These are phyloP conservation scores for Atractosteus spatula DNA, from an alignment of 2,113 vertebrate genomes.

Conservation along the genomic window DNA sequence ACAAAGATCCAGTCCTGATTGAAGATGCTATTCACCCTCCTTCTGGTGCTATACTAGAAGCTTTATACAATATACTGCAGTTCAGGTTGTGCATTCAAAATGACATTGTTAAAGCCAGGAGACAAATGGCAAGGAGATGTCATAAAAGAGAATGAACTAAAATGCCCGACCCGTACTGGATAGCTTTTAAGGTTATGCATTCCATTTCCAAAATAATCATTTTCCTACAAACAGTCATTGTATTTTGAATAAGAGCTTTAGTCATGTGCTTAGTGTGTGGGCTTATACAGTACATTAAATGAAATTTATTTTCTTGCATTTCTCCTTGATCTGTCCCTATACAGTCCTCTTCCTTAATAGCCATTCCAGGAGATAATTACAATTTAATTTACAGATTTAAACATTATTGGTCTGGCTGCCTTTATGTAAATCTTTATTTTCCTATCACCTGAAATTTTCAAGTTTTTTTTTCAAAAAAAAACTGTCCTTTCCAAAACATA, in stretches of 20 bases:
- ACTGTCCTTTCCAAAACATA: slow-evolving; percentile 19
- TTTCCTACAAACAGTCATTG: not conserved
- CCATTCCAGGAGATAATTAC: not conserved
- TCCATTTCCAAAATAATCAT: not conserved
- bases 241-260: too few species aligned
- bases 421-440: slow-evolving; percentile 20
- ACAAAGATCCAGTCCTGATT: too few species aligned
- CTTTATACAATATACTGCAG: too few species aligned
- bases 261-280: too few species aligned
- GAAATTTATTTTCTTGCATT: not conserved
- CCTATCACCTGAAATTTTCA: slow-evolving; percentile 21
- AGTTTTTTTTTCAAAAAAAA: not conserved
- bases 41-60: too few species aligned
- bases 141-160: too few species aligned
- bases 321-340: not conserved
- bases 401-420: slow-evolving; percentile 16
- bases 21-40: too few species aligned
- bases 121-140: too few species aligned
- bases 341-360: not conserved
- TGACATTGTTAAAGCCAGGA: too few species aligned
- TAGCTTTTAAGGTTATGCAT: too few species aligned
- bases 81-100: too few species aligned
- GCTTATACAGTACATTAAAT: not conserved
- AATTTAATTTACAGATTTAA: slow-evolving; percentile 21
- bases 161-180: too few species aligned